These are phyloP conservation scores for Nematopogon swammerdamellus DNA, from an alignment of 2,888 invertebrate genomes.

Conservation along the genomic window DNA sequence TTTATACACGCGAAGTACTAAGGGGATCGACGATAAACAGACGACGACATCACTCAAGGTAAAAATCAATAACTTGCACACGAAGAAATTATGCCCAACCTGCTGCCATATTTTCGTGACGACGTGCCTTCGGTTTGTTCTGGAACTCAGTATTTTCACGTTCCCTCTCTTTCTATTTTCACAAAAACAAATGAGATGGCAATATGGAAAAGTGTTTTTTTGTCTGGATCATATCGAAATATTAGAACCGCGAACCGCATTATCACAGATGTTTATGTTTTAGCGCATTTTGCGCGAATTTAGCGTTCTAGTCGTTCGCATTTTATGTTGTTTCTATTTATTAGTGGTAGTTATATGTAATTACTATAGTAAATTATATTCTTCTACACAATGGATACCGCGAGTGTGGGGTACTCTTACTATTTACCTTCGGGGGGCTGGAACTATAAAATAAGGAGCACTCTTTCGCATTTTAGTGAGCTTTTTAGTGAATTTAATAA, in stretches of 20 bases:
- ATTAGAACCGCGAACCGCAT: background rate
- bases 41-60: background rate
- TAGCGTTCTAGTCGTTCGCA: no score
- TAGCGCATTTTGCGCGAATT: background rate
- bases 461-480: constrained; percentile 85
- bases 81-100: background rate
- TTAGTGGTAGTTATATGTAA: no score
- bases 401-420: constrained; percentile 78
- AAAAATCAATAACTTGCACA: background rate
- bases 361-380: no score
- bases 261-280: background rate
- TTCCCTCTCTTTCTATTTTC: background rate
- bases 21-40: no score
- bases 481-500: constrained; percentile 95
- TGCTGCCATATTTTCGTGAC: background rate
- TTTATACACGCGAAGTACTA: no score
- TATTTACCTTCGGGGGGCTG: constrained; percentile 78
- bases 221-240: background rate
- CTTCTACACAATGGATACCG: constrained; percentile 40
- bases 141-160: background rate
- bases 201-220: background rate
- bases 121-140: background rate
- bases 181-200: background rate
- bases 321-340: no score
- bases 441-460: constrained; percentile 73